phyloP scores from a whole-genome alignment of 2,888 invertebrate species.

The Troides helena region DNA sequence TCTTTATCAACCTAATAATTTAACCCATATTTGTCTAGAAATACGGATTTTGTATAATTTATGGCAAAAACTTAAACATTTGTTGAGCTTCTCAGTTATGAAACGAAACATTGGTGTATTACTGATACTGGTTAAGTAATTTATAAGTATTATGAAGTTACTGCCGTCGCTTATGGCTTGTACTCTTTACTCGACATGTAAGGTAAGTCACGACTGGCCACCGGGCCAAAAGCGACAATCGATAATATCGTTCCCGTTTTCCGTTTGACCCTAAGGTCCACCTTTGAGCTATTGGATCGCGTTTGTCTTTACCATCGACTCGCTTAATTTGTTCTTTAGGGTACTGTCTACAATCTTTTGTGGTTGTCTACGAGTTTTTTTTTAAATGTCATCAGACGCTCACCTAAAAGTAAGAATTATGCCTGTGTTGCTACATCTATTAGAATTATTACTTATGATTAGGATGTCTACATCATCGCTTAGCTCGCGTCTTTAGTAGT shows the following conservation, averaged over 20 bases:
- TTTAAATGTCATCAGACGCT: neutral
- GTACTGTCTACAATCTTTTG: constrained; percentile 6
- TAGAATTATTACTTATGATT: too few relatives aligned
- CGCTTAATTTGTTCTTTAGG: constrained; percentile 34
- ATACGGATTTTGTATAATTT: too few relatives aligned
- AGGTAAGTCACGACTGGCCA: constrained; percentile 77
- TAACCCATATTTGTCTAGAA: too few relatives aligned
- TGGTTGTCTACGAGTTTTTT: neutral
- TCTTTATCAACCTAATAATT: too few relatives aligned
- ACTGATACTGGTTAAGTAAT: too few relatives aligned
- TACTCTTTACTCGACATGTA: constrained; percentile 50
- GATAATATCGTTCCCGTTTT: constrained; percentile 75
- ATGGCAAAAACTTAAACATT: too few relatives aligned
- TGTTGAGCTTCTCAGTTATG: too few relatives aligned
- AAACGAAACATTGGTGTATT: too few relatives aligned
- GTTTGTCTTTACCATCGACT: constrained; percentile 48
- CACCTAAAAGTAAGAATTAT: too few relatives aligned
- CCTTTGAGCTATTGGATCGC: constrained; percentile 52
- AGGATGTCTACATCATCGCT: too few relatives aligned
- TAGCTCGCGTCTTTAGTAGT: too few relatives aligned
- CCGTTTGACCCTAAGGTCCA: constrained; percentile 57
- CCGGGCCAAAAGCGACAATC: constrained; percentile 71
- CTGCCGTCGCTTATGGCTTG: constrained; percentile 39
- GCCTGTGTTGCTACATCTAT: too few relatives aligned
- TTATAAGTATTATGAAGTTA: neutral